Conservation (phyloP, 2,888 invertebrate species). For the Parnassius mnemosyne region DNA sequence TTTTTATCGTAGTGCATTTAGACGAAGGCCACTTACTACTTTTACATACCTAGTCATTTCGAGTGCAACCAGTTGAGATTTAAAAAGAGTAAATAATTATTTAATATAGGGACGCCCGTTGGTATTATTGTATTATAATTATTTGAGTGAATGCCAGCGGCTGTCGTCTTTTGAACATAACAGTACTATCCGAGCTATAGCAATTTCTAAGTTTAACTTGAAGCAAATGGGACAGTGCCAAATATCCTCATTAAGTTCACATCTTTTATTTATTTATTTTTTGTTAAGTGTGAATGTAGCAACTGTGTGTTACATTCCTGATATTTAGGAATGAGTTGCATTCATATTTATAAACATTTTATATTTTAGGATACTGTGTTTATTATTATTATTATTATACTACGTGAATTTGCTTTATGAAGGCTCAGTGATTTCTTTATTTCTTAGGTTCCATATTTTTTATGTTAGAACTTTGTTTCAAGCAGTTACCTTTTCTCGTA, state of each 20-base stretch:
- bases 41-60: slow-evolving; percentile 79
- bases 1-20: slow-evolving; percentile 66
- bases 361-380: slow-evolving; percentile 71
- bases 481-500: slow-evolving; percentile 22
- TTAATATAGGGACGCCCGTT: slow-evolving; percentile 42
- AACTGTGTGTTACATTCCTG: slow-evolving; percentile 78
- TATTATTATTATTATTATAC: slow-evolving; percentile 55
- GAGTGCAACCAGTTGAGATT: slow-evolving; percentile 79
- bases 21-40: slow-evolving; percentile 73
- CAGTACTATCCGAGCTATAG: slow-evolving; percentile 42
- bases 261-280: slow-evolving; percentile 57
- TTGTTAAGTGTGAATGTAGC: slow-evolving; percentile 77
- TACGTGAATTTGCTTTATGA: slow-evolving; percentile 61
- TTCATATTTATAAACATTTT: slow-evolving; percentile 77
- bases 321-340: slow-evolving; percentile 80
- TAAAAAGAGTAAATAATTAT: slow-evolving; percentile 62
- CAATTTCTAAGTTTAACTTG: slow-evolving; percentile 35
- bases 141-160: slow-evolving; percentile 51
- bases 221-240: slow-evolving; percentile 75
- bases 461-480: slow-evolving; percentile 20
- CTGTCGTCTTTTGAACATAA: slow-evolving; percentile 38
- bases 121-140: slow-evolving; percentile 69
- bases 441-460: slow-evolving; percentile 34
- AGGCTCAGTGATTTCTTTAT: slow-evolving; percentile 72
- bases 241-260: slow-evolving; percentile 77